Evolutionary conservation across 64 coral and sea anemone species (phyloP).

Genomic region (Montipora efflorescens): DNA sequence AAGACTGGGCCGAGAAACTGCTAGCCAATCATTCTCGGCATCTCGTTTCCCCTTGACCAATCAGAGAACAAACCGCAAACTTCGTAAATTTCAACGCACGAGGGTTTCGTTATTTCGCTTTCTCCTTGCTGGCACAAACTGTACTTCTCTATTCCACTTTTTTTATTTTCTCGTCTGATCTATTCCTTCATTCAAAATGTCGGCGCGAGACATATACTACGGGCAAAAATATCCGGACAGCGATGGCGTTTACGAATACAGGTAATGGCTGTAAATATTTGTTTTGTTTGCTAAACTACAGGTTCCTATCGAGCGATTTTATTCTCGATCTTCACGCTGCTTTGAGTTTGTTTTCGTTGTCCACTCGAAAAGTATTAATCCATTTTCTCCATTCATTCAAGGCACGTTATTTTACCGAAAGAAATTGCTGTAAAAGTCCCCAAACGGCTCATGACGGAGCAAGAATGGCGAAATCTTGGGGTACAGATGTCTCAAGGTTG

Average conservation of each 20-base stretch:
- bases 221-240: slow-evolving; percentile 68
- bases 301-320: neutral
- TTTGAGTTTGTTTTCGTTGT: neutral
- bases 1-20: neutral
- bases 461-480: slow-evolving; percentile 91
- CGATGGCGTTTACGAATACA: slow-evolving; percentile 67
- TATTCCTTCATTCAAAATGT: slow-evolving; percentile 5
- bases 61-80: neutral
- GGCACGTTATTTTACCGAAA: slow-evolving; percentile 98
- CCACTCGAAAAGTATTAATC: neutral
- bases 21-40: slow-evolving; percentile 11
- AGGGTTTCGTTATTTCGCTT: neutral
- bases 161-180: neutral
- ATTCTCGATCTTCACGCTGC: neutral
- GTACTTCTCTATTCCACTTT: no score
- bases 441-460: slow-evolving; percentile 80
- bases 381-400: slow-evolving; percentile 10
- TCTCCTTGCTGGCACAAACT: neutral
- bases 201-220: slow-evolving; percentile 69
- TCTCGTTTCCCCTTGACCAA: slow-evolving; percentile 16
- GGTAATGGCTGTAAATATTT: slow-evolving; percentile 56
- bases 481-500: slow-evolving; percentile 96
- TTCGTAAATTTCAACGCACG: slow-evolving; percentile 43
- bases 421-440: slow-evolving; percentile 85
- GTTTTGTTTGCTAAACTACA: neutral